Base-by-base conservation (phyloP, 2,113 vertebrate species). In the Oncorhynchus kisutch region DNA sequence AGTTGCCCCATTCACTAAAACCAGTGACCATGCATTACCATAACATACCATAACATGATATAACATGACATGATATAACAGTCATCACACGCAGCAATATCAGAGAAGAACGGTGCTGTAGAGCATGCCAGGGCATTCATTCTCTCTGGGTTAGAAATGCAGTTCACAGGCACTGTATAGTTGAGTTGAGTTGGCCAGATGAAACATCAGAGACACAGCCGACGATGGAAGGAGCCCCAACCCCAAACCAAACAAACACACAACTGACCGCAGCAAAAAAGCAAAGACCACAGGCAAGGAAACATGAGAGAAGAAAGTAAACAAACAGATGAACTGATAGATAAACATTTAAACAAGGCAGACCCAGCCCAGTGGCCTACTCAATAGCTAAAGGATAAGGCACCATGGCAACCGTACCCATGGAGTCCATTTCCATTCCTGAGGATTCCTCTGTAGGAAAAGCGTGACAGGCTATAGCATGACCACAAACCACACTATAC, bases 391-490 rank as follows among this genome's bases (percentile, higher is more conserved):
- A 89, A 90, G 86, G 83, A 86, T 88, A 84, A 88, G 85, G 93
- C 24, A 92, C 86, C 88, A 93, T 92, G 60, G 83, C 74, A n/a
- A 82, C 80, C 70, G 85, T 88, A 88, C 90, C 72, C 85, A 45
- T 45, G 39, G 39, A 45, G 39, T 45, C 39, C 39, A 11, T 45
- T 45, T 45, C 8, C 39, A 91, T 91, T 78, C 89, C 96, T 68
- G 96, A 97, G 86, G 94, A 95, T 0, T 91, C 92, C 85, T 97
- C 96, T 96, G 83, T 80, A 67, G 85, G 88, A 82, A 74, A 79
- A 91, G 82, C 82, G 90, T 86, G 83, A 82, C 81, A 91, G 78
- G 84, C 87, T 85, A 78, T 18, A 75, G 78, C 80, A 86, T 86
- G 79, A 89, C 70, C 22, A 24, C 65, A 45, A 3, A 57, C 14